A percentile compares a stretch with the other conserved stretches of the same genome.
Evolutionary conservation across 2,797 vertebrate genomes (phyloP).

Genomic region (Coendou prehensilis): DNA sequence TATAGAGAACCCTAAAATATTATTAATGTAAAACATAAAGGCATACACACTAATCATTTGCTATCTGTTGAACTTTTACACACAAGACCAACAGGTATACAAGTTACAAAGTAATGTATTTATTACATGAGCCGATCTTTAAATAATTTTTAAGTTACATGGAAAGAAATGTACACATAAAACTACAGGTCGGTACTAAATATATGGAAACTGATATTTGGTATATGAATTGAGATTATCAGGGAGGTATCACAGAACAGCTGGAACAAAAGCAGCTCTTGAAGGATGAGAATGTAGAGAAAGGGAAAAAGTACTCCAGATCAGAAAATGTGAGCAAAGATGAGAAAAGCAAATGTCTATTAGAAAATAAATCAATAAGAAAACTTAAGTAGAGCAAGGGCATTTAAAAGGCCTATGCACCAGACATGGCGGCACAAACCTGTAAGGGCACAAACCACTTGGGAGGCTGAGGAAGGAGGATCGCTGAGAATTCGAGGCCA

Average conservation of each 20-base stretch:
- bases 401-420: background rate
- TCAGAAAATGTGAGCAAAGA: conserved; percentile 34
- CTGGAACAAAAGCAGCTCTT: background rate
- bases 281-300: conserved; percentile 55
- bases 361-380: conserved; percentile 39
- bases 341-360: conserved; percentile 18
- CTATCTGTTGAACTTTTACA: conserved; percentile 52
- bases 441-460: too few relatives aligned
- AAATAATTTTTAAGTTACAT: conserved; percentile 24
- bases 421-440: too few relatives aligned
- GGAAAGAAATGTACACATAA: conserved; percentile 37
- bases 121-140: background rate
- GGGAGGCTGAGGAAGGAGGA: too few relatives aligned
- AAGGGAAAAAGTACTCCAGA: conserved; percentile 46
- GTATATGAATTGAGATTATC: conserved; percentile 31
- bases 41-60: conserved; percentile 27
- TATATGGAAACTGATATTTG: conserved; percentile 38
- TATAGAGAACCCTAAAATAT: conserved; percentile 24
- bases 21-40: conserved; percentile 51
- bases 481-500: too few relatives aligned
- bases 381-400: background rate
- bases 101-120: conserved; percentile 60
- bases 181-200: conserved; percentile 10
- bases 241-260: background rate
- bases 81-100: background rate